Evolutionary conservation across 1,140 invertebrate genomes (phyloP).

Genomic region (Hycleus phaleratus): DNA sequence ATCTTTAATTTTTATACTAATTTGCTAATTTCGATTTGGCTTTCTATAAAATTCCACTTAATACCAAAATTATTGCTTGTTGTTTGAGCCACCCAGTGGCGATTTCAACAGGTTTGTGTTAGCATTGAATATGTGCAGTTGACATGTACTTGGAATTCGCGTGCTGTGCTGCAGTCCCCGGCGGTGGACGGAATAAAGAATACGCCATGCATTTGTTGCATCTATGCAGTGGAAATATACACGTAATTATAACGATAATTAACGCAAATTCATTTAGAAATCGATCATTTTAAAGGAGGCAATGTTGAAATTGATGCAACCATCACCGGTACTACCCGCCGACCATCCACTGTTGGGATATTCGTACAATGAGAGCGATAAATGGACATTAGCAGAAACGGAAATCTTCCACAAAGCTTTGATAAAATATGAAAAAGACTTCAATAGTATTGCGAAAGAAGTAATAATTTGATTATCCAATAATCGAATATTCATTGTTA

Average conservation of each 20-base stretch:
- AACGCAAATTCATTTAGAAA: conserved; percentile 7
- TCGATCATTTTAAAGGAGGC: conserved; percentile 53
- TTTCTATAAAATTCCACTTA: not conserved
- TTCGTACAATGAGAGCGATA: conserved; percentile 65
- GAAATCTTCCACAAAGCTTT: conserved; percentile 81
- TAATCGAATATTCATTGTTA: conserved; percentile 11
- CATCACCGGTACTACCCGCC: conserved; percentile 60
- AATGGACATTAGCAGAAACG: conserved; percentile 82
- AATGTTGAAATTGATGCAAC: conserved; percentile 69
- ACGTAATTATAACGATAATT: conserved; percentile 49
- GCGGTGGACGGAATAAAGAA: conserved; percentile 89
- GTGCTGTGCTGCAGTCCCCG: conserved; percentile 82
- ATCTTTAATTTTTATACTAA: not conserved
- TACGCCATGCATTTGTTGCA: conserved; percentile 86
- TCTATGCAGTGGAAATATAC: conserved; percentile 78
- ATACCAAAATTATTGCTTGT: conserved; percentile 8
- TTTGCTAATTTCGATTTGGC: not conserved
- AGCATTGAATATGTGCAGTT: conserved; percentile 47
- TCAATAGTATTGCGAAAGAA: conserved; percentile 77
- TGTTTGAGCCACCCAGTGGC: conserved; percentile 18
- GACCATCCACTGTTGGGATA: conserved; percentile 67
- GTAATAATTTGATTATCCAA: conserved; percentile 46
- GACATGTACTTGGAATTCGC: conserved; percentile 88
- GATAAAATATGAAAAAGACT: conserved; percentile 89
- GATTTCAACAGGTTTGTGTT: conserved; percentile 21